Evolutionary conservation across 2,888 invertebrate genomes (phyloP).

Genomic region (Tyria jacobaeae): DNA sequence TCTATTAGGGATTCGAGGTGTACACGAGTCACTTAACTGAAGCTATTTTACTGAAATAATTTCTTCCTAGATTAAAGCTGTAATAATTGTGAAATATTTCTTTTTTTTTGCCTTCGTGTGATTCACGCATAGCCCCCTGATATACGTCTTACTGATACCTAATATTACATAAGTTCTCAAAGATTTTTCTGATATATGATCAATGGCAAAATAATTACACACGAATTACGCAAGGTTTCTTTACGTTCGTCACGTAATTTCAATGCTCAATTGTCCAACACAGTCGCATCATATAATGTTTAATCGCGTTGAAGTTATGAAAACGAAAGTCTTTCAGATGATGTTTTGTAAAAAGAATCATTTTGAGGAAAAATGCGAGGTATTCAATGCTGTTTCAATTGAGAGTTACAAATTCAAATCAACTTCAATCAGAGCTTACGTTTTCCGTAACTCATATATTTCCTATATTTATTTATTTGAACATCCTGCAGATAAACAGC

Average conservation of each 20-base stretch:
- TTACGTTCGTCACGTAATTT: slow-evolving; percentile 10
- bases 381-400: no score
- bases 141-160: slow-evolving; percentile 5
- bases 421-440: no score
- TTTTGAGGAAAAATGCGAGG: no score
- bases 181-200: slow-evolving; percentile 10
- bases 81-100: background rate
- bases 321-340: background rate
- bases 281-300: background rate
- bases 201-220: slow-evolving; percentile 14
- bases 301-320: slow-evolving; percentile 1
- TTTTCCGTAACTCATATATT: no score
- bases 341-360: background rate
- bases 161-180: slow-evolving; percentile 26
- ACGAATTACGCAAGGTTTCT: slow-evolving; percentile 7
- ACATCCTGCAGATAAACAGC: no score
- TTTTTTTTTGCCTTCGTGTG: slow-evolving; percentile 11
- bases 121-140: slow-evolving; percentile 7
- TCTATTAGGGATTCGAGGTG: no score
- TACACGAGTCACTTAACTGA: no score
- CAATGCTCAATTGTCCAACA: slow-evolving; percentile 5
- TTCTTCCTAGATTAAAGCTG: background rate
- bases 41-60: no score
- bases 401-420: no score
- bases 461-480: no score